A percentile compares a stretch with the other conserved stretches of the same genome.
Conservation (phyloP, 2,113 vertebrate genomes). For the Furnarius figulus region DNA sequence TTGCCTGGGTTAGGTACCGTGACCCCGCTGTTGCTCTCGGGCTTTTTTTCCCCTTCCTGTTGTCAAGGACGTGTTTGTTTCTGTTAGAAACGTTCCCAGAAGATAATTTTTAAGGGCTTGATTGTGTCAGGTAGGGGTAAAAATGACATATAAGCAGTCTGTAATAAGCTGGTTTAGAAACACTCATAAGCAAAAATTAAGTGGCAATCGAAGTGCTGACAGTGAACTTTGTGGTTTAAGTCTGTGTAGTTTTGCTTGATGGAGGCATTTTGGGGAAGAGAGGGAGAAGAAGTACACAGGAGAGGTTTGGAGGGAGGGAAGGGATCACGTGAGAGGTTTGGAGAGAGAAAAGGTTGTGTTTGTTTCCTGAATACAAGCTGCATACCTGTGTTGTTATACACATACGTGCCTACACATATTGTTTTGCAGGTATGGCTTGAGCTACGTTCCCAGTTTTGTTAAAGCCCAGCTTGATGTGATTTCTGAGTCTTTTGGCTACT, state of each 20-base stretch:
- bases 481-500: neutral
- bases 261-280: rapidly evolving
- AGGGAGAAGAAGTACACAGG: no score
- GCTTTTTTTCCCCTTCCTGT: neutral
- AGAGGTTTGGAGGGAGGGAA: neutral
- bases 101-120: neutral
- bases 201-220: neutral
- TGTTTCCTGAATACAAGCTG: neutral
- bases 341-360: neutral
- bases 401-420: neutral
- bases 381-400: neutral
- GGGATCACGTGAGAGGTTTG: neutral
- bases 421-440: neutral
- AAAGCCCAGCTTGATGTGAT: neutral
- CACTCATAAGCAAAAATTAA: neutral
- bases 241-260: neutral
- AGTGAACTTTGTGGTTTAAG: neutral
- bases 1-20: rapidly evolving
- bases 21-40: neutral
- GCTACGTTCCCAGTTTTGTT: rapidly evolving
- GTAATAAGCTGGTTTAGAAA: neutral
- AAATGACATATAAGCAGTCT: neutral
- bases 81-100: neutral
- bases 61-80: neutral
- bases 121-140: neutral